Percentiles rank a stretch among this genome's conserved stretches.
Evolutionary conservation across 2,888 invertebrate species (phyloP).

Genomic region (Pelosia muscerda): DNA sequence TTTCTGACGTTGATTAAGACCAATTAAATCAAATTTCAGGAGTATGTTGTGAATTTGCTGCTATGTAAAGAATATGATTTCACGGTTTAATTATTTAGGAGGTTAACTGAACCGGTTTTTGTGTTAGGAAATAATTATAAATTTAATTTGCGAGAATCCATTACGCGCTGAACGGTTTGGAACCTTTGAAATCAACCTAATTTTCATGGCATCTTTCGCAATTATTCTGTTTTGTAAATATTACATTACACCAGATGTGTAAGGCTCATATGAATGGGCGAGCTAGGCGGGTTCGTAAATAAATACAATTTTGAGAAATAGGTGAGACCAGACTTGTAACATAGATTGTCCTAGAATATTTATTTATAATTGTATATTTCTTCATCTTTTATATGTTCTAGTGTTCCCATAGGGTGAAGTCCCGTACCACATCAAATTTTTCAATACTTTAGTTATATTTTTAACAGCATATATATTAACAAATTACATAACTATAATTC

Average conservation of each 20-base stretch:
- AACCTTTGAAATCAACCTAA: background rate
- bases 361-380: too few species aligned
- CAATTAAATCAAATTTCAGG: constrained; percentile 21
- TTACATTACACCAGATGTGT: too few species aligned
- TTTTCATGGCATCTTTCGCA: background rate
- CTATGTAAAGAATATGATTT: background rate
- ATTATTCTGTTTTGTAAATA: too few species aligned
- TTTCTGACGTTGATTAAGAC: constrained; percentile 16
- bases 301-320: too few species aligned
- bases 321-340: too few species aligned
- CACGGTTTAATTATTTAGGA: background rate
- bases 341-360: too few species aligned
- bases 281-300: too few species aligned
- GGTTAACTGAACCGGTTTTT: background rate
- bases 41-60: constrained; percentile 1
- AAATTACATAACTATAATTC: constrained; percentile 1
- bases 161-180: background rate
- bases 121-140: background rate
- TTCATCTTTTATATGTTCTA: too few species aligned
- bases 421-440: too few species aligned
- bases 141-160: background rate
- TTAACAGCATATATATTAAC: background rate
- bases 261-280: too few species aligned
- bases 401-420: too few species aligned
- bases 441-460: too few species aligned